Percentiles rank a stretch among this genome's conserved stretches.
Evolutionary conservation across 2,888 invertebrate species (phyloP).

Genomic region (Xestia xanthographa): DNA sequence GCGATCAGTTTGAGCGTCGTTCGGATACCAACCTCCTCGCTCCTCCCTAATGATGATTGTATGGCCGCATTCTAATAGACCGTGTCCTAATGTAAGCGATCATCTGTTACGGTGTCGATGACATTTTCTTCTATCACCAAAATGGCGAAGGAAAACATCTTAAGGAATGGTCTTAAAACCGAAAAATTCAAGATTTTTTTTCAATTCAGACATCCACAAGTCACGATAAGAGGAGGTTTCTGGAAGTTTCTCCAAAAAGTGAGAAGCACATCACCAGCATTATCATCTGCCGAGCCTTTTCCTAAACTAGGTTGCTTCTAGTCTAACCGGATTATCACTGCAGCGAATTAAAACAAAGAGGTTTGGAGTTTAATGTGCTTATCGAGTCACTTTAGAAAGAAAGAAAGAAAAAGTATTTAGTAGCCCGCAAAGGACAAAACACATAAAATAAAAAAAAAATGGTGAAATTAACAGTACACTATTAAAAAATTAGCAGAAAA

Average conservation of each 20-base stretch:
- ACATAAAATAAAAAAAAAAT: no score
- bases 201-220: not conserved
- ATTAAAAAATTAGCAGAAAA: no score
- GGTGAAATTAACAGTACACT: no score
- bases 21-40: constrained; percentile 29
- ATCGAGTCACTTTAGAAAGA: no score
- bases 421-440: no score
- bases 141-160: not conserved
- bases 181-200: no score
- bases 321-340: not conserved
- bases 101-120: not conserved
- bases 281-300: no score
- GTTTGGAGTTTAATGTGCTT: not conserved
- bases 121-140: not conserved
- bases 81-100: not conserved
- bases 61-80: constrained; percentile 14
- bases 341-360: not conserved
- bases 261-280: not conserved
- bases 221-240: not conserved
- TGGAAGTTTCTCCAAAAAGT: not conserved
- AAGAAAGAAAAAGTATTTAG: no score
- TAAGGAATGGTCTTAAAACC: not conserved
- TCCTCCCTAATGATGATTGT: constrained; percentile 56
- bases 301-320: no score
- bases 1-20: constrained; percentile 44